Conservation (phyloP, 1,140 invertebrate species). For the Drosophila melanica region DNA sequence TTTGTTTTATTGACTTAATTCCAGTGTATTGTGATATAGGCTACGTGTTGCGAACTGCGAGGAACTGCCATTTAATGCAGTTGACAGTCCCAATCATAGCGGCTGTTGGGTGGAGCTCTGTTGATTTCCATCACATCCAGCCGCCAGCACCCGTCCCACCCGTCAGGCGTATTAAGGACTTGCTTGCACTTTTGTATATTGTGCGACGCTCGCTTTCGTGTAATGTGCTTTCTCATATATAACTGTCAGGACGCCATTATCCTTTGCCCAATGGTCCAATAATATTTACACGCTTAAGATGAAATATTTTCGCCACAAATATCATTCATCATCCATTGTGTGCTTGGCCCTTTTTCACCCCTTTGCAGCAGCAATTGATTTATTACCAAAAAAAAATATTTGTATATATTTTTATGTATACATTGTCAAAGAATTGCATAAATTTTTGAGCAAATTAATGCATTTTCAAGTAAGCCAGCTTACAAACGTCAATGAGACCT, state of each 20-base stretch:
- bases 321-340: slow-evolving; percentile 67
- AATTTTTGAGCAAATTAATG: slow-evolving; percentile 62
- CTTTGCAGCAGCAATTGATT: slow-evolving; percentile 55
- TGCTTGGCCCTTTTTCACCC: slow-evolving; percentile 3
- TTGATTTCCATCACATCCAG: slow-evolving; percentile 18
- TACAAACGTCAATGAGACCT: slow-evolving; percentile 40
- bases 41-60: slow-evolving; percentile 1
- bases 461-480: slow-evolving; percentile 38
- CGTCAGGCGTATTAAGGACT: neutral
- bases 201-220: neutral
- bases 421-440: slow-evolving; percentile 58
- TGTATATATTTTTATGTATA: slow-evolving; percentile 11
- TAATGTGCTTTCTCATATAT: slow-evolving; percentile 30
- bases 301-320: slow-evolving; percentile 67
- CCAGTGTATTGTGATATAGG: slow-evolving; percentile 23
- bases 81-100: slow-evolving; percentile 44
- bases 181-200: slow-evolving; percentile 20
- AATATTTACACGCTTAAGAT: slow-evolving; percentile 71
- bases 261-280: slow-evolving; percentile 57
- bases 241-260: slow-evolving; percentile 52
- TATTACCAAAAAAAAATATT: slow-evolving; percentile 47
- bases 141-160: neutral
- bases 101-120: slow-evolving; percentile 4
- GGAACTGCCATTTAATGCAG: slow-evolving; percentile 27
- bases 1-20: slow-evolving; percentile 23